Evolutionary conservation across 23 tunicate genomes (phyloP).

Genomic region (Styela clava): DNA sequence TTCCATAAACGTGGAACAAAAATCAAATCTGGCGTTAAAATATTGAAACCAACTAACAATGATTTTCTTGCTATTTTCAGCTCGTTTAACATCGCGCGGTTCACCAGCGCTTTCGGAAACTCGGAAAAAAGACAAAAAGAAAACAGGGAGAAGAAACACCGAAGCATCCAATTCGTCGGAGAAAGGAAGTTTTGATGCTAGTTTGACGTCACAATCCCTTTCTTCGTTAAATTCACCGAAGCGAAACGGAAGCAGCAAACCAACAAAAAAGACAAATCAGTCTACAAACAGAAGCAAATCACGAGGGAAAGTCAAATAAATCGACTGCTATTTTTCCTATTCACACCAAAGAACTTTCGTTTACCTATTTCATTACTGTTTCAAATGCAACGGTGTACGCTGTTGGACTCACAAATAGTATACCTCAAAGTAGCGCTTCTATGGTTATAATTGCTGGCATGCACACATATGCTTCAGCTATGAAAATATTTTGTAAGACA

Average conservation of each 20-base stretch:
- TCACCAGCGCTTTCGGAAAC: constrained; percentile 2
- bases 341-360: too few relatives aligned
- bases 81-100: constrained; percentile 1
- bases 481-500: too few relatives aligned
- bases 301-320: constrained; percentile 4
- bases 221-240: constrained; percentile 11
- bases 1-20: too few relatives aligned
- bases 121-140: background rate
- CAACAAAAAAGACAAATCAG: background rate
- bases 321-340: background rate
- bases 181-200: background rate
- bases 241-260: constrained; percentile 27
- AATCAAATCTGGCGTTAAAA: too few relatives aligned
- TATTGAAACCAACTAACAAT: too few relatives aligned
- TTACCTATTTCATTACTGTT: too few relatives aligned
- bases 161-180: constrained; percentile 9
- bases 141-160: background rate
- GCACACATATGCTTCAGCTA: too few relatives aligned
- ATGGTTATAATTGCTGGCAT: too few relatives aligned
- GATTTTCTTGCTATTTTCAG: too few relatives aligned
- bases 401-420: too few relatives aligned
- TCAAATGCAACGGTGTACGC: too few relatives aligned
- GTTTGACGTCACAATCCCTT: constrained; percentile 8
- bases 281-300: constrained; percentile 11
- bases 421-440: too few relatives aligned